Evolutionary conservation across 2,113 vertebrate genomes (phyloP).

Genomic region (Gulo gulo): DNA sequence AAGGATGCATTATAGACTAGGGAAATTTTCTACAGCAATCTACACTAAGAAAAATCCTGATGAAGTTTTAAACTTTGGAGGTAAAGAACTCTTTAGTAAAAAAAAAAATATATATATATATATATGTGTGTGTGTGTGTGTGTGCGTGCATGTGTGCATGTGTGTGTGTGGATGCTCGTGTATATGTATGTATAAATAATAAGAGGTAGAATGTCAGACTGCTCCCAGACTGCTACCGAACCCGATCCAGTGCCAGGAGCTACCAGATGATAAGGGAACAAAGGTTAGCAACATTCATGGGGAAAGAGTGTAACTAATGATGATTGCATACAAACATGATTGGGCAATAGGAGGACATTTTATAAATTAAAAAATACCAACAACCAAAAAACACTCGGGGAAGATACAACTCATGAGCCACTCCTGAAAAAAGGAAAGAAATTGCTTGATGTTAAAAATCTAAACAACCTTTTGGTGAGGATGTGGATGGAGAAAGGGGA

Average conservation of each 20-base stretch:
- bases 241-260: background rate
- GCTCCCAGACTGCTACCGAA: background rate
- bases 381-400: background rate
- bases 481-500: background rate
- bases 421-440: background rate
- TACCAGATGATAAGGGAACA: background rate
- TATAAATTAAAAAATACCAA: background rate
- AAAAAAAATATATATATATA: background rate
- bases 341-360: background rate
- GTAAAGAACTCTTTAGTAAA: background rate
- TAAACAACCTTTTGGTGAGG: background rate
- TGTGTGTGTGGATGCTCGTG: fast-evolving
- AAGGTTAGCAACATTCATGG: background rate
- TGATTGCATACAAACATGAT: background rate
- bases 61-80: background rate
- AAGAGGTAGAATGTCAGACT: background rate
- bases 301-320: background rate
- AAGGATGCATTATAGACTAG: background rate
- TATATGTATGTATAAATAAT: background rate
- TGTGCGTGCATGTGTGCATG: no score
- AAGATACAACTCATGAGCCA: background rate
- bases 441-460: background rate
- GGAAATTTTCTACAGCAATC: background rate
- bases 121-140: background rate
- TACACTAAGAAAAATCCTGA: background rate